A percentile compares a stretch with the other conserved stretches of the same genome.
Conservation (phyloP, 2,797 vertebrate genomes). For the Novumbra hubbsi region DNA sequence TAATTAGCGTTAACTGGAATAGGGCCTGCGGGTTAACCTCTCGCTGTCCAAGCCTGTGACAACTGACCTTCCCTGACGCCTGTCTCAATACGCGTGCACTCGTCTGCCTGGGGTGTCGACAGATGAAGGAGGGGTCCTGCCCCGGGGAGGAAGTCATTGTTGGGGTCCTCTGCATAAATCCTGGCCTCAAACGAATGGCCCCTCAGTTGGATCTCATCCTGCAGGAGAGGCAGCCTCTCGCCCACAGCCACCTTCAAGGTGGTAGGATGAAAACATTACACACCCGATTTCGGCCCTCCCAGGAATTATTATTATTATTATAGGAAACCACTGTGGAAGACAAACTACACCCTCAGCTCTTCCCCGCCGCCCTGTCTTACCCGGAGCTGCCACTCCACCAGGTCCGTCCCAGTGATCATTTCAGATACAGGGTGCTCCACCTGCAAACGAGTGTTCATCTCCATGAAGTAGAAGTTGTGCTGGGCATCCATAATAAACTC, state of each 20-base stretch:
- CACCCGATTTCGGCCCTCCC: no score
- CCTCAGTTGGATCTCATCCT: constrained; percentile 84
- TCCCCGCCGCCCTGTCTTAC: constrained; percentile 56
- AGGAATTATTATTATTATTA: no score
- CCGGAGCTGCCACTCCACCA: constrained; percentile 97
- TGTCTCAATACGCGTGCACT: constrained; percentile 88
- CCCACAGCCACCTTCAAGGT: constrained; percentile 89
- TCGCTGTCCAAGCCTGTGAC: no score
- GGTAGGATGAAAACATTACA: background rate
- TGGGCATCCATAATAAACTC: constrained; percentile 97
- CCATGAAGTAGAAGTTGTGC: constrained; percentile 99
- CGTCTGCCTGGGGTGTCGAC: constrained; percentile 81
- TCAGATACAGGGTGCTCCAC: constrained; percentile 97
- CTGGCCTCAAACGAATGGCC: constrained; percentile 97
- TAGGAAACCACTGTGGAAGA: no score
- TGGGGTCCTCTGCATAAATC: constrained; percentile 95
- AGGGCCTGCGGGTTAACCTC: no score
- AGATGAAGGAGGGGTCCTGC: constrained; percentile 90
- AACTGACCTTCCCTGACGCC: constrained; percentile 88
- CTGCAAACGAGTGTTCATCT: constrained; percentile 98
- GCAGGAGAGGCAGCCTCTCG: constrained; percentile 87
- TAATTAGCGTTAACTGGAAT: no score
- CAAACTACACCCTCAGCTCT: background rate
- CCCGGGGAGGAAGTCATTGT: constrained; percentile 90
- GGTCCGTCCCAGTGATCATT: constrained; percentile 95